phyloP scores from a whole-genome alignment of 2,888 invertebrate species.

The Sphaerolaimus hirsutus region DNA sequence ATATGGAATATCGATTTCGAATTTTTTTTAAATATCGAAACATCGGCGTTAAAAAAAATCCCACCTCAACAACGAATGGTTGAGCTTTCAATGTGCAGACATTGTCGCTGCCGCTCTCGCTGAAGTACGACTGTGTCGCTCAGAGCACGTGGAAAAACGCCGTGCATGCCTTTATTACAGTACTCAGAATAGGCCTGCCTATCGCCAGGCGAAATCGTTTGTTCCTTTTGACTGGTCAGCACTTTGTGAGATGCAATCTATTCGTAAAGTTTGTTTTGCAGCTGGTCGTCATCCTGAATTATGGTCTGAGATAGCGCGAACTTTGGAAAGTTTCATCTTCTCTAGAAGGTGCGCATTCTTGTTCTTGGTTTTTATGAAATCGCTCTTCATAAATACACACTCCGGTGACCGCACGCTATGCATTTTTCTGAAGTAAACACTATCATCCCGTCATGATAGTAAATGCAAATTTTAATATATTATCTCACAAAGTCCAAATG shows the following conservation, averaged over 20 bases:
- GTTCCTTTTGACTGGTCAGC: not conserved
- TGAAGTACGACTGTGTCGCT: constrained; percentile 56
- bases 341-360: constrained; percentile 43
- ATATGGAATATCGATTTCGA: too few species aligned
- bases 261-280: constrained; percentile 7
- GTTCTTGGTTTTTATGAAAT: not conserved
- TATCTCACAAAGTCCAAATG: too few species aligned
- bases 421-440: too few species aligned
- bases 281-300: constrained; percentile 10
- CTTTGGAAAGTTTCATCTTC: constrained; percentile 72
- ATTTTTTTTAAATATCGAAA: too few species aligned
- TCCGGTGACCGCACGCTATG: not conserved
- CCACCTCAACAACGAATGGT: too few species aligned
- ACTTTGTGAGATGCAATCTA: not conserved
- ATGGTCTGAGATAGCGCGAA: constrained; percentile 62
- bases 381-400: not conserved
- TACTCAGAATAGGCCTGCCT: constrained; percentile 59
- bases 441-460: too few species aligned
- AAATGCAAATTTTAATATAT: too few species aligned
- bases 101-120: constrained; percentile 45
- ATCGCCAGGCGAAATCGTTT: constrained; percentile 48
- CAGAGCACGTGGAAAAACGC: constrained; percentile 58
- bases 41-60: constrained; percentile 2
- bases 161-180: constrained; percentile 47
- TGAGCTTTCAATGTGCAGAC: constrained; percentile 34